These are phyloP conservation scores for Clamator glandarius DNA, from an alignment of 2,797 vertebrate genomes.

Conservation along the genomic window DNA sequence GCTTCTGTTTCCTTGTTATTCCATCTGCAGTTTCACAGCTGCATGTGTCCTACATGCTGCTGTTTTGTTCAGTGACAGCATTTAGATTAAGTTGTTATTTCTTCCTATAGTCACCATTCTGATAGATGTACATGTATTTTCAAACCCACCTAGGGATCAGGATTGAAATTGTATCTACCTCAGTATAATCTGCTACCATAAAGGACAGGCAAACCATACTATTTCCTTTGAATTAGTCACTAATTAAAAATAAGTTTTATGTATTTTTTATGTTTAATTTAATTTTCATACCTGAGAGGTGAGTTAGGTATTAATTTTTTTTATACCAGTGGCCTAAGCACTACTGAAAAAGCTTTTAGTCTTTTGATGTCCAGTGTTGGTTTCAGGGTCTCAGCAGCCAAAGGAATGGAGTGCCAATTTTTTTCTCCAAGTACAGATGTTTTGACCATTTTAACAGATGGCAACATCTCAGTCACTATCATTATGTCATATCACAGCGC, in stretches of 20 bases:
- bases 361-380: background rate
- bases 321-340: background rate
- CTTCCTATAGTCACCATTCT: slow-evolving; percentile 13
- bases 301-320: background rate
- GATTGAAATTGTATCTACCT: slow-evolving; percentile 16
- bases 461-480: background rate
- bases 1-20: slow-evolving; percentile 51
- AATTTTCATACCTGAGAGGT: background rate
- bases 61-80: slow-evolving; percentile 9
- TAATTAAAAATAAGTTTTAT: background rate
- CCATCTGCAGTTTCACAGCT: slow-evolving; percentile 53
- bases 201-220: background rate
- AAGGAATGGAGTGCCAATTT: background rate
- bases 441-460: slow-evolving; percentile 2
- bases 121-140: background rate
- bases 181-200: background rate
- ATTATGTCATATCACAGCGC: background rate
- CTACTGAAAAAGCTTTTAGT: background rate
- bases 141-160: background rate
- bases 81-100: slow-evolving; percentile 40
- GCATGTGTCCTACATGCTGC: slow-evolving; percentile 22
- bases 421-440: background rate
- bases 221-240: background rate
- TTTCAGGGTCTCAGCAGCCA: background rate
- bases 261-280: background rate